phyloP scores from a whole-genome alignment of 2,888 invertebrate species.

The Morpho deidamia region DNA sequence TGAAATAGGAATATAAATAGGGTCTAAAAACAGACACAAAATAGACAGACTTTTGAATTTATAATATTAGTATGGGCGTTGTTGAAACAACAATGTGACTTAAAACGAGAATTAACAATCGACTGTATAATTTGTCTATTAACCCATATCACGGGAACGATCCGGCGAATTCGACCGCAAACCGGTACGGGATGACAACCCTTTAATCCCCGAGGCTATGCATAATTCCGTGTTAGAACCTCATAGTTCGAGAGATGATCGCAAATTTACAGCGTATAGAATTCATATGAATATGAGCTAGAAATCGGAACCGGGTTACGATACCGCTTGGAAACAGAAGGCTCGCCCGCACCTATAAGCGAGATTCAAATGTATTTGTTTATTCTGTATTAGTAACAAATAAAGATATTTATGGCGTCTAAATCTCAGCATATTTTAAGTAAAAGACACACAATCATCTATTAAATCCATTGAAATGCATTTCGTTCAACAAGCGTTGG shows the following conservation, averaged over 20 bases:
- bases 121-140: conserved; percentile 23
- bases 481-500: no score
- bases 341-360: no score
- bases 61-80: no score
- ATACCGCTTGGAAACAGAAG: no score
- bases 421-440: neutral
- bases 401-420: neutral
- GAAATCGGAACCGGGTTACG: no score
- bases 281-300: no score
- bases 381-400: no score
- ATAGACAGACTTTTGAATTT: no score
- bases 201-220: conserved; percentile 66
- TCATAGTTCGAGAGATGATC: conserved; percentile 28
- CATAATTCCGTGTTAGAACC: conserved; percentile 68
- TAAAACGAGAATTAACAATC: conserved; percentile 7
- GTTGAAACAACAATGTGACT: neutral
- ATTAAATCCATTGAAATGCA: no score
- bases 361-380: no score
- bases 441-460: neutral
- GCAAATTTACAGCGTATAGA: neutral
- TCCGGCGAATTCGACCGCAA: conserved; percentile 49
- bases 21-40: no score
- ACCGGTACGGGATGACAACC: conserved; percentile 61
- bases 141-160: conserved; percentile 50
- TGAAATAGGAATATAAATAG: no score